phyloP scores from a whole-genome alignment of 2,113 vertebrate genomes.

The Antigone vipio region DNA sequence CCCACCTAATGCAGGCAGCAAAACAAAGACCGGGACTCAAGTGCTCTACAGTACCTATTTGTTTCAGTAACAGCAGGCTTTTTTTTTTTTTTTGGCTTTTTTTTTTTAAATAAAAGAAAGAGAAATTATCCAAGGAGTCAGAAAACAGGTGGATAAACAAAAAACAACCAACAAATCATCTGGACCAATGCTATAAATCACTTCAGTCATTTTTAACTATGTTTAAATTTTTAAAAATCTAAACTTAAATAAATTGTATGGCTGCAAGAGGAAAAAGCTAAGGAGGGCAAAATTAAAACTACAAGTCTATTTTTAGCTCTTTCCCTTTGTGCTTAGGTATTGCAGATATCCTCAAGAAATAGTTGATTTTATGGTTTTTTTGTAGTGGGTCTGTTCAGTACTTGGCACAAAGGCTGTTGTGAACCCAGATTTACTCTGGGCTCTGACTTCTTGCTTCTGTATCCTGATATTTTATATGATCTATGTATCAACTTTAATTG shows the following conservation, averaged over 20 bases:
- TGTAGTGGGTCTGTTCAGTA: background rate
- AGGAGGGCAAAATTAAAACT: background rate
- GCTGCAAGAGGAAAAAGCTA: background rate
- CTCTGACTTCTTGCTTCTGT: background rate
- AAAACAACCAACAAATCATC: conserved; percentile 52
- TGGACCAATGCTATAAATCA: background rate
- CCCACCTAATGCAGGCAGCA: conserved; percentile 67
- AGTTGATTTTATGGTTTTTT: background rate
- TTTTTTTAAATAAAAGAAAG: conserved; percentile 16
- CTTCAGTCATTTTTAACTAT: background rate
- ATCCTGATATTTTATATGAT: background rate
- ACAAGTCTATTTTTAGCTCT: background rate
- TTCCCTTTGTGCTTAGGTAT: background rate
- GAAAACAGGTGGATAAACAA: conserved; percentile 75
- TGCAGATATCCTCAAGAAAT: background rate
- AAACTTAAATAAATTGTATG: background rate
- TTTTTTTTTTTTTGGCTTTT: background rate
- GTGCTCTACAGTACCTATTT: conserved; percentile 71
- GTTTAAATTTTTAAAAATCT: background rate
- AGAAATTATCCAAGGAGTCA: conserved; percentile 65
- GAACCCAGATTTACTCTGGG: background rate
- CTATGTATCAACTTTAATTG: background rate
- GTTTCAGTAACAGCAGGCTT: conserved; percentile 73
- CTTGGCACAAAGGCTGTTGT: background rate
- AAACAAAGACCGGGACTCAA: conserved; percentile 69